These are phyloP conservation scores for Hirtodrosophila confusa DNA, from an alignment of 2,888 invertebrate genomes.

Conservation along the genomic window DNA sequence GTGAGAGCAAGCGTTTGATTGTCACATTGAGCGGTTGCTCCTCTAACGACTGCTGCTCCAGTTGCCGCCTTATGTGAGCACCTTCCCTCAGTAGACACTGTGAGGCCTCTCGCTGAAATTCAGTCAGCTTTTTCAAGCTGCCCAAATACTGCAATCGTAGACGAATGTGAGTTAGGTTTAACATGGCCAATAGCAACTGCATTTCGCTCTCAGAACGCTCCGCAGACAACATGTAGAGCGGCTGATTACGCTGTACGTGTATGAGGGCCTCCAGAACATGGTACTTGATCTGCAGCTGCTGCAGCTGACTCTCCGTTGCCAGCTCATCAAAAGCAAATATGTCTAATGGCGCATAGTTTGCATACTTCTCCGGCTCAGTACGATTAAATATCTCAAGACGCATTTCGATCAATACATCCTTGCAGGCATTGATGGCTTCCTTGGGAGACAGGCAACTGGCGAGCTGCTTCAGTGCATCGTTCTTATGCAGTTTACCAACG, in stretches of 20 bases:
- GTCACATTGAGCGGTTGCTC: constrained; percentile 10
- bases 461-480: constrained; percentile 27
- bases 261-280: constrained; percentile 36
- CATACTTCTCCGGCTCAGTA: constrained; percentile 33
- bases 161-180: constrained; percentile 65
- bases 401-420: constrained; percentile 73
- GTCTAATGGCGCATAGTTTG: constrained; percentile 29
- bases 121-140: constrained; percentile 20
- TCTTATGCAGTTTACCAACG: constrained; percentile 41
- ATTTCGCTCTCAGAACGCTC: constrained; percentile 20
- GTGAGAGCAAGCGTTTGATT: constrained; percentile 14
- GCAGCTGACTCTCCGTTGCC: constrained; percentile 61
- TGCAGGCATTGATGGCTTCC: constrained; percentile 35
- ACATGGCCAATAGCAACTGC: constrained; percentile 50
- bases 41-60: constrained; percentile 10
- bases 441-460: constrained; percentile 2
- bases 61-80: constrained; percentile 4
- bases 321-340: constrained; percentile 27
- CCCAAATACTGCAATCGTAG: constrained; percentile 62
- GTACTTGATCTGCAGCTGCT: constrained; percentile 74
- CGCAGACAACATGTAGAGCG: constrained; percentile 5
- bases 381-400: constrained; percentile 70
- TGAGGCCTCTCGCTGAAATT: constrained; percentile 70
- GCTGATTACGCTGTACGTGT: constrained; percentile 17
- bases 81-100: constrained; percentile 51